These are phyloP conservation scores for Anastrepha ludens DNA, from an alignment of 1,140 invertebrate genomes.

Conservation along the genomic window DNA sequence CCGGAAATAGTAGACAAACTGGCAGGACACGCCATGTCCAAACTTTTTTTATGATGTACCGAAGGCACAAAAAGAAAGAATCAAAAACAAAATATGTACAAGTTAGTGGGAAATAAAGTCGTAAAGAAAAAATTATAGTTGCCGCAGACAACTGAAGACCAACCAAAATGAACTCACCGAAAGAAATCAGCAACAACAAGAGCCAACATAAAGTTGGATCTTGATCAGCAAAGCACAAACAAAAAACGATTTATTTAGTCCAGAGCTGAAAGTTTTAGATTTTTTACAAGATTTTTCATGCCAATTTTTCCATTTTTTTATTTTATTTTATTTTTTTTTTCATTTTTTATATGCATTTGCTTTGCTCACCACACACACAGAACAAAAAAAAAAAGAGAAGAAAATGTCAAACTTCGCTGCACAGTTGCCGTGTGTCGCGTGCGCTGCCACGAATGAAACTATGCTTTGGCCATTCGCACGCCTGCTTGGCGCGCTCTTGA, in stretches of 20 bases:
- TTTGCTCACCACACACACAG: too few species aligned
- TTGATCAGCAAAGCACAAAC: background rate
- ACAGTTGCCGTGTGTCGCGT: background rate
- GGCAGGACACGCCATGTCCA: slow-evolving; percentile 19
- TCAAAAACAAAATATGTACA: background rate
- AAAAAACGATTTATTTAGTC: slow-evolving; percentile 30
- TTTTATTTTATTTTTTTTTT: background rate
- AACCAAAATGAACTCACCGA: background rate
- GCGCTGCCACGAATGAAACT: background rate
- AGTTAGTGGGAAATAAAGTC: background rate
- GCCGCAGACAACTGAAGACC: background rate
- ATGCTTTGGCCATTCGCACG: background rate
- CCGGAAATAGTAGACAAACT: slow-evolving; percentile 39
- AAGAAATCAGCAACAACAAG: background rate
- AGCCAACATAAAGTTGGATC: background rate
- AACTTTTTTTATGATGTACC: slow-evolving; percentile 9
- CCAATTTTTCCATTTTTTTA: slow-evolving; percentile 3
- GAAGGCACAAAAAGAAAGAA: slow-evolving; percentile 25
- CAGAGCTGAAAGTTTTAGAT: background rate
- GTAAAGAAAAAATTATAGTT: background rate
- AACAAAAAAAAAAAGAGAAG: too few species aligned
- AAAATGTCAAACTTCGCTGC: slow-evolving; percentile 11
- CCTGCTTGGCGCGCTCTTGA: background rate
- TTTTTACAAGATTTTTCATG: background rate
- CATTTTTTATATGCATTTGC: background rate